phyloP scores from a whole-genome alignment of 2,797 vertebrate species.

The Amazonetta brasiliensis region DNA sequence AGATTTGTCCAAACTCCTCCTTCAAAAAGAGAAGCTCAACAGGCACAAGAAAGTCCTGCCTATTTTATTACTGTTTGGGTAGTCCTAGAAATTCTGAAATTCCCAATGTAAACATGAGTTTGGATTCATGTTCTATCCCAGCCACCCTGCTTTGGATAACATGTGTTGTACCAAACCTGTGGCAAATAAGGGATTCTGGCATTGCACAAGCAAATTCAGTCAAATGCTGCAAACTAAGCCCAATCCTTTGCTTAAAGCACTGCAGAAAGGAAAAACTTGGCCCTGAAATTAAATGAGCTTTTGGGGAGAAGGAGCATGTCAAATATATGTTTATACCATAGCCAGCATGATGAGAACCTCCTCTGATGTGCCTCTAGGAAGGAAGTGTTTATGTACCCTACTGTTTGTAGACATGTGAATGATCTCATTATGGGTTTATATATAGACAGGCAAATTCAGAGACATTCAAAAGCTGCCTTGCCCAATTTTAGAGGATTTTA shows the following conservation, averaged over 20 bases:
- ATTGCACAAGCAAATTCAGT: not conserved
- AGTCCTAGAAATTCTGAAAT: not conserved
- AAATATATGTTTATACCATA: not conserved
- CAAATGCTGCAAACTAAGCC: not conserved
- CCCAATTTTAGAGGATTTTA: not conserved
- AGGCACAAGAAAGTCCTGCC: not conserved
- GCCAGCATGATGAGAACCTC: not conserved
- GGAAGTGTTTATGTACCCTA: not conserved
- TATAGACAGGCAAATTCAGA: not conserved
- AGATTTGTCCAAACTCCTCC: not conserved
- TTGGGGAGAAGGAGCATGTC: not conserved
- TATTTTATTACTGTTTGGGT: not conserved
- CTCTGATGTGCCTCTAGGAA: not conserved
- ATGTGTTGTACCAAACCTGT: fast-evolving
- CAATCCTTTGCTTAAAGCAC: not conserved
- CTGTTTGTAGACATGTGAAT: not conserved
- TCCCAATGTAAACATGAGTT: fast-evolving
- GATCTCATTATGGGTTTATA: not conserved
- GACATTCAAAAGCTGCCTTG: not conserved
- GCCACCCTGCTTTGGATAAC: not conserved
- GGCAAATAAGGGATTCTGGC: not conserved
- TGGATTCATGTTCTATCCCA: not conserved
- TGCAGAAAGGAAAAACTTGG: not conserved
- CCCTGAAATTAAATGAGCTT: not conserved
- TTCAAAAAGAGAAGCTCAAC: not conserved